Base-by-base conservation (phyloP, 2,797 vertebrate species). In the Microctenopoma steveboyesi region DNA sequence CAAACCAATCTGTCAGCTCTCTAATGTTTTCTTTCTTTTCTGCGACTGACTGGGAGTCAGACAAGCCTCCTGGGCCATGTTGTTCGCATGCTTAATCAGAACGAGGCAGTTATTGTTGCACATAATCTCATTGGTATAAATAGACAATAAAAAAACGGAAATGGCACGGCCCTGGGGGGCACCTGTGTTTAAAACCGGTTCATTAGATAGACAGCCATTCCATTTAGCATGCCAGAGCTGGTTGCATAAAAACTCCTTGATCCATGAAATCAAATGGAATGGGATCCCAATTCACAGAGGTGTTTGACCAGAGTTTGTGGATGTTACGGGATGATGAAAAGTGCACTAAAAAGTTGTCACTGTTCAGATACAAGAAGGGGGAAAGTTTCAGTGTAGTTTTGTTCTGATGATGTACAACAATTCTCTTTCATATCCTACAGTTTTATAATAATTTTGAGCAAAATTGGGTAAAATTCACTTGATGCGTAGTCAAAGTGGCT, bases 251-350 rank as follows among this genome's bases (percentile, higher is more conserved):
- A 84, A 78, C 79, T 83, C 79, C 82, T 89, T 91, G 91, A 92
- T 91, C 89, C 89, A 88, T 90, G 89, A 90, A 91, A 92, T 92
- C 85, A 88, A 89, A 90, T 88, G 86, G 82, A 89, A 89, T 85
- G 45, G 81, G 53, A 78, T 88, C 78, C 84, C 87, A 90, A 88
- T 84, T 61, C 88, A 78, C 84, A 85, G 78, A 88, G 81, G 86
- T 61, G 70, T 86, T 86, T 85, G 82, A 85, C 82, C 84, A 64
- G 64, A 75, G 67, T 88, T 80, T 86, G 74, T 48, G 57, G 70
- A 74, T 76, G 74, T 76, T 79, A 77, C 57, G 33, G 58, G 78
- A 79, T 79, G 78, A 87, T 86, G 86, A 74, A 84, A 84, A 76
- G 80, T 79, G 58, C 60, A 69, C 69, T 79, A 63, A 72, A 83